A percentile compares a stretch with the other conserved stretches of the same genome.
Evolutionary conservation across 2,888 invertebrate species (phyloP).

Genomic region (Pyrrhia umbra): DNA sequence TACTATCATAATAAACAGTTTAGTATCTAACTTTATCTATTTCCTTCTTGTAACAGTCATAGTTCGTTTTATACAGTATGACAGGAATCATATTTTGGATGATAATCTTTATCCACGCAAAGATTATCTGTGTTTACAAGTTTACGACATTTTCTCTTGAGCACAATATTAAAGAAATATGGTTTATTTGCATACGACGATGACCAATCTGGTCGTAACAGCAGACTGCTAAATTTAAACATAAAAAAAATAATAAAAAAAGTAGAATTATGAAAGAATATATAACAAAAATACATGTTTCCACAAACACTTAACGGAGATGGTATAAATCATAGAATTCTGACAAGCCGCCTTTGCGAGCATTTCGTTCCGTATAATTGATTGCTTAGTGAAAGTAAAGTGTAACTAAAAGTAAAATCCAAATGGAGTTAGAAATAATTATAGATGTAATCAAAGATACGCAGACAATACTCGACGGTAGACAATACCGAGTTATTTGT

Average conservation of each 20-base stretch:
- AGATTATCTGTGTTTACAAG: neutral
- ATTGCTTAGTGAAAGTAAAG: conserved; percentile 69
- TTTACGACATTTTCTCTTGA: neutral
- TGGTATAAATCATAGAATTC: conserved; percentile 50
- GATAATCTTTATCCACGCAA: conserved; percentile 8
- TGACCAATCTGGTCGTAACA: neutral
- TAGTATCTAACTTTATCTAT: conserved; percentile 41
- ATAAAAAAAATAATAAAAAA: neutral
- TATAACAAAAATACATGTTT: conserved; percentile 4
- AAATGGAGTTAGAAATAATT: conserved; percentile 59
- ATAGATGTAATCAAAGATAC: conserved; percentile 59
- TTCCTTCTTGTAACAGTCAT: conserved; percentile 34
- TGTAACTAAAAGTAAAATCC: conserved; percentile 54
- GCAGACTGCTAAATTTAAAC: neutral
- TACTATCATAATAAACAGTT: conserved; percentile 43
- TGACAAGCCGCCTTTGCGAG: conserved; percentile 52
- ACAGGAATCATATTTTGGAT: conserved; percentile 21
- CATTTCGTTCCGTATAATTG: conserved; percentile 65
- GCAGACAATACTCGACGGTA: conserved; percentile 44
- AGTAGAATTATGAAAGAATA: neutral
- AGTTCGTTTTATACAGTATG: conserved; percentile 18
- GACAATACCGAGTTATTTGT: conserved; percentile 55
- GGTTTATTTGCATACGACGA: neutral
- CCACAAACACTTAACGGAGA: conserved; percentile 26
- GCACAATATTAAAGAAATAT: neutral